Conservation (phyloP, 2,113 vertebrate species). For the Rhinolophus ferrumequinum region DNA sequence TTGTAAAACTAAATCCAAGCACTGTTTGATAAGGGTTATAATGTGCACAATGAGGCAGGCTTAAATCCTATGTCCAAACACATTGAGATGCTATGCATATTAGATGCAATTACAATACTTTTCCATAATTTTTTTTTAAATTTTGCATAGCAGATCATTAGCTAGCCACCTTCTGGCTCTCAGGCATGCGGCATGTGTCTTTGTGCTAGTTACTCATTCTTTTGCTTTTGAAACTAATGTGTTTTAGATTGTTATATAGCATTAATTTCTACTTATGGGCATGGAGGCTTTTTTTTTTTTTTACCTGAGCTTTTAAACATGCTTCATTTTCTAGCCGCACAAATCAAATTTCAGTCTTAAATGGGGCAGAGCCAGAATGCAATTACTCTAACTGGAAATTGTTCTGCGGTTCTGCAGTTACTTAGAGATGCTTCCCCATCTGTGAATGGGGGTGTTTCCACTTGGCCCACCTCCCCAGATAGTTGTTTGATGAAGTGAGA, state of each 20-base stretch:
- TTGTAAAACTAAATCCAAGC: slow-evolving; percentile 17
- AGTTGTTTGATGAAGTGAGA: background rate
- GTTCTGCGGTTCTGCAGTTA: background rate
- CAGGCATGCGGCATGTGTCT: background rate
- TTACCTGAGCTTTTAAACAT: background rate
- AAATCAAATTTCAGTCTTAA: slow-evolving; percentile 15
- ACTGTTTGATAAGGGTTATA: background rate
- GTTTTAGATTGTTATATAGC: background rate
- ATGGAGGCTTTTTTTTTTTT: background rate
- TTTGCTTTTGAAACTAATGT: background rate
- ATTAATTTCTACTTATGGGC: slow-evolving; percentile 38
- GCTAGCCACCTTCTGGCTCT: background rate
- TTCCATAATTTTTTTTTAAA: background rate
- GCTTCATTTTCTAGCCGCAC: slow-evolving; percentile 43
- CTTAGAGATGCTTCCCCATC: background rate
- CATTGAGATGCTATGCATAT: slow-evolving; percentile 7
- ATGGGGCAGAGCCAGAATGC: background rate
- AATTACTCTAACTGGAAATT: background rate
- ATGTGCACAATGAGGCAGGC: background rate
- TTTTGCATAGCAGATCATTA: background rate
- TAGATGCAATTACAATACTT: slow-evolving; percentile 35
- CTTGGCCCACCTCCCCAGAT: background rate
- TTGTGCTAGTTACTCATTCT: background rate
- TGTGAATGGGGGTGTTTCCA: background rate
- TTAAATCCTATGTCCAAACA: background rate